phyloP scores from a whole-genome alignment of 2,888 invertebrate genomes.

The Luffia ferchaultella region DNA sequence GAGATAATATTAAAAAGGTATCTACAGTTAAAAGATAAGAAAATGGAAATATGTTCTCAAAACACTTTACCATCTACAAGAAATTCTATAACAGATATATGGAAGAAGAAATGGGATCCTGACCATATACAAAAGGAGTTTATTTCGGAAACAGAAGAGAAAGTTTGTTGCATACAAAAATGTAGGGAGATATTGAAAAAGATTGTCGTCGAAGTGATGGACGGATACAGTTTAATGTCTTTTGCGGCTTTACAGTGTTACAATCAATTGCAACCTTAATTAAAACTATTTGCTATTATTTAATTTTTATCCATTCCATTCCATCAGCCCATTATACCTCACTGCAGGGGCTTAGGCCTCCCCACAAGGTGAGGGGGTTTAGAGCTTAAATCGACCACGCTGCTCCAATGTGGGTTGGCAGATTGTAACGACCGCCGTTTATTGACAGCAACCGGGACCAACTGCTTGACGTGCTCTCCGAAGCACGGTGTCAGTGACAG shows the following conservation, averaged over 20 bases:
- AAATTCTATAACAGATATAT: conserved; percentile 37
- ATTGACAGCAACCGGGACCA: no score
- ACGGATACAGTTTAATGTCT: conserved; percentile 38
- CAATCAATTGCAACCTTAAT: conserved; percentile 29
- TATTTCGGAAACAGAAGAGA: conserved; percentile 18
- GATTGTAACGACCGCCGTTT: no score
- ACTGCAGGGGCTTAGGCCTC: no score
- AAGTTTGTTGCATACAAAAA: conserved; percentile 24
- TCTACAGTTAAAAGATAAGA: conserved; percentile 15
- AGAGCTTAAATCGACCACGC: no score
- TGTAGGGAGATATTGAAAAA: conserved; percentile 39
- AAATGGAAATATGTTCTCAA: conserved; percentile 18
- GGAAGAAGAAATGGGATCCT: conserved; percentile 46
- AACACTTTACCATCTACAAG: conserved; percentile 24
- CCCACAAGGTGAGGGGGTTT: no score
- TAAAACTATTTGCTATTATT: no score
- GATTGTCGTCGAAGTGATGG: conserved; percentile 37
- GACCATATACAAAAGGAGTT: conserved; percentile 12
- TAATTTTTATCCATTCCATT: no score
- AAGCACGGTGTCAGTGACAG: no score
- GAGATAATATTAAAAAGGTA: conserved; percentile 33
- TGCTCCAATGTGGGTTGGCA: no score
- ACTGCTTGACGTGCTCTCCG: no score
- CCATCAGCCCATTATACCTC: no score
- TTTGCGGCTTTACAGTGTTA: conserved; percentile 46